Conservation (phyloP, 2,797 vertebrate genomes). For the Brotula barbata region DNA sequence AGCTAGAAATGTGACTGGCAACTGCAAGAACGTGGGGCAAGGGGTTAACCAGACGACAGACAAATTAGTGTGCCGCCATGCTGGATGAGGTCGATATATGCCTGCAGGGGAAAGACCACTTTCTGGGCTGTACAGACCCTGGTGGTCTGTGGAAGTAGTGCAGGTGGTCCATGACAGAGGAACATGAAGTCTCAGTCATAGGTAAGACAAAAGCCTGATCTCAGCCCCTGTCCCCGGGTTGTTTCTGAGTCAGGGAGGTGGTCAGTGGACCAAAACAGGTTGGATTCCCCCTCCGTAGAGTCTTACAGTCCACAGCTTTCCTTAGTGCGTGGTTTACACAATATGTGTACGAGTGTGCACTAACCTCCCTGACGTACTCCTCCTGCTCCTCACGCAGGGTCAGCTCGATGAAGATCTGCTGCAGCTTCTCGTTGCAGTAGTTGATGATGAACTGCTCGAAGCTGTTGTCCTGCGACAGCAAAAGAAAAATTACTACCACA, state of each 20-base stretch:
- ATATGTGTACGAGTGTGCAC: not conserved
- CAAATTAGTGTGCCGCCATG: constrained; percentile 15
- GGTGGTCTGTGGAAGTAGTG: no score
- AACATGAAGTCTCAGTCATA: no score
- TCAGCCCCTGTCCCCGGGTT: no score
- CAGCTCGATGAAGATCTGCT: constrained; percentile 99
- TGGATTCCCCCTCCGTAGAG: no score
- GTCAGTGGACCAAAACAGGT: no score
- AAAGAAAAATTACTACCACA: constrained; percentile 26
- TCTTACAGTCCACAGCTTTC: no score
- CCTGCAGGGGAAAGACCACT: constrained; percentile 13
- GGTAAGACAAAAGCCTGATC: no score
- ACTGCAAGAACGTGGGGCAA: constrained; percentile 17
- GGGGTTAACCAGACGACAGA: not conserved
- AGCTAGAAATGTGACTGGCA: constrained; percentile 11
- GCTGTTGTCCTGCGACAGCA: constrained; percentile 90
- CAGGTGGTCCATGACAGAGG: no score
- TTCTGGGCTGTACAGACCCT: constrained; percentile 5
- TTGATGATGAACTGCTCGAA: constrained; percentile 99
- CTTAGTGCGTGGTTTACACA: no score
- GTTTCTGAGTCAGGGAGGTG: no score
- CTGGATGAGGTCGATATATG: constrained; percentile 20
- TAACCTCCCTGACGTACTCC: constrained; percentile 92
- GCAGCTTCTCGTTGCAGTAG: constrained; percentile 98
- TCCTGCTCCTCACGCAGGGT: constrained; percentile 98